These are phyloP conservation scores for Apis dorsata DNA, from an alignment of 1,140 invertebrate species.

Conservation along the genomic window DNA sequence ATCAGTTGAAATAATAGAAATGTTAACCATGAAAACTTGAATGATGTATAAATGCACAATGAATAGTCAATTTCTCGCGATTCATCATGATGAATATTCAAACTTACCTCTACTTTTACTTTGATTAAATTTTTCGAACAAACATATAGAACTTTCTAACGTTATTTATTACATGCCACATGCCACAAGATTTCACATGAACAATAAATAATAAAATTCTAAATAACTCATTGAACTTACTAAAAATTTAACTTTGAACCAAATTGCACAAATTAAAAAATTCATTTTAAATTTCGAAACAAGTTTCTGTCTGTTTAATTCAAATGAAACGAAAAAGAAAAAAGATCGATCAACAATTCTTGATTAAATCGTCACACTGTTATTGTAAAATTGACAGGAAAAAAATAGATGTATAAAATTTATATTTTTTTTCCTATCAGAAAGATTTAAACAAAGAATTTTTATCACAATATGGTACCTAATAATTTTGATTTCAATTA, in stretches of 20 bases:
- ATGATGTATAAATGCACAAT: too few species aligned
- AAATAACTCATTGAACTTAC: not conserved
- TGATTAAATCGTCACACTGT: not conserved
- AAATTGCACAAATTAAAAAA: not conserved
- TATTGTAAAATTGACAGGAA: not conserved
- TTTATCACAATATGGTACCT: too few species aligned
- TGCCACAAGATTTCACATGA: not conserved
- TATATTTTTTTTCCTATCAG: not conserved
- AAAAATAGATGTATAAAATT: not conserved
- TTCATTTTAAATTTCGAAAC: not conserved
- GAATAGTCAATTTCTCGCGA: not conserved
- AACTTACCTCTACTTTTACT: not conserved
- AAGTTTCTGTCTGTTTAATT: not conserved
- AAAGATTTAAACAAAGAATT: not conserved
- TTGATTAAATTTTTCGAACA: too few species aligned
- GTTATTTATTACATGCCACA: too few species aligned
- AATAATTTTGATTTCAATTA: conserved; percentile 22
- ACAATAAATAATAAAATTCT: not conserved
- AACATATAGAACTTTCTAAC: too few species aligned
- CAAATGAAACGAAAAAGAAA: not conserved
- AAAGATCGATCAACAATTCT: not conserved
- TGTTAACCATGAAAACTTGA: not conserved
- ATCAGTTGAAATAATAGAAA: not conserved
- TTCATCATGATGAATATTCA: not conserved
- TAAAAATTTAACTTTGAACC: conserved; percentile 3